phyloP scores from a whole-genome alignment of 2,797 vertebrate species.

The Galagoides demidoff region DNA sequence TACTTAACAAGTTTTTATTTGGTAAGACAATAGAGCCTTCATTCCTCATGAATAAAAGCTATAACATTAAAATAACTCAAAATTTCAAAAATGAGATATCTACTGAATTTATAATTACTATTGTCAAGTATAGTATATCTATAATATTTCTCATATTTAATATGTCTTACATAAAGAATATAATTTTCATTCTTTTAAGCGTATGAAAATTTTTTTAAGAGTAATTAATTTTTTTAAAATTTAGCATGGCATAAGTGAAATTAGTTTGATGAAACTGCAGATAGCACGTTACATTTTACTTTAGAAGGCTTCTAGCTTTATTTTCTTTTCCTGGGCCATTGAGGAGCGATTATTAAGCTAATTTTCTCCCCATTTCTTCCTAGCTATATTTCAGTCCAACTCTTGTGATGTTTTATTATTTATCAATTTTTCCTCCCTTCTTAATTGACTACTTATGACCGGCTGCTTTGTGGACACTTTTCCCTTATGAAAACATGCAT shows the following conservation, averaged over 20 bases:
- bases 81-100: background rate
- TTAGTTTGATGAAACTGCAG: background rate
- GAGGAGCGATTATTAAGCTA: background rate
- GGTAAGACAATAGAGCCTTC: background rate
- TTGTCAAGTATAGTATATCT: background rate
- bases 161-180: constrained; percentile 7
- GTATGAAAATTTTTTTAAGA: background rate
- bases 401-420: constrained; percentile 16
- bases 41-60: background rate
- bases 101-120: background rate
- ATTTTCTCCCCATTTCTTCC: background rate
- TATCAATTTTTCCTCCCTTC: background rate
- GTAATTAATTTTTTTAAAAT: background rate
- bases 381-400: constrained; percentile 5
- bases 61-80: constrained; percentile 23
- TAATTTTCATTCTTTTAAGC: background rate
- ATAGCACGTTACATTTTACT: background rate
- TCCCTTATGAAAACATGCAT: background rate
- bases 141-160: background rate
- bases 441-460: background rate
- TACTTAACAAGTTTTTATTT: constrained; percentile 9
- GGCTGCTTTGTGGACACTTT: background rate
- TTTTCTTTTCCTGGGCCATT: background rate
- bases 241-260: background rate
- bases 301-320: background rate